phyloP scores from a whole-genome alignment of 1,140 invertebrate genomes.

The Rhagoletis zephyria region DNA sequence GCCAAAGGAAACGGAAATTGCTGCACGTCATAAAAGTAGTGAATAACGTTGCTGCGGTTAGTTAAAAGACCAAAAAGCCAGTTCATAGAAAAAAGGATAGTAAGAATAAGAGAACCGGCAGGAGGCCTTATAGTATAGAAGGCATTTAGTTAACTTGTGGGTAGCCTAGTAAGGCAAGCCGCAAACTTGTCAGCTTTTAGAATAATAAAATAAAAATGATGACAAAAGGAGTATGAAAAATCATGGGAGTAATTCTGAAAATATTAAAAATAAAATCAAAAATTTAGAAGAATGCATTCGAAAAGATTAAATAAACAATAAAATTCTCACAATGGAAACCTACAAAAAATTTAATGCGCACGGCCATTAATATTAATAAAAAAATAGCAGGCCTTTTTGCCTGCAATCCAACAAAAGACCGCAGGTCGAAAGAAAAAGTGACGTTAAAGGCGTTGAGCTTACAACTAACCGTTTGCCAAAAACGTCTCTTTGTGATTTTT shows the following conservation, averaged over 20 bases:
- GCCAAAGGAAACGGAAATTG: constrained; percentile 37
- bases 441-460: neutral
- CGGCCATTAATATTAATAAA: neutral
- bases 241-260: neutral
- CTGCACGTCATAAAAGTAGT: constrained; percentile 8
- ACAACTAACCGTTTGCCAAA: neutral
- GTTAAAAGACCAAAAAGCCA: neutral
- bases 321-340: neutral
- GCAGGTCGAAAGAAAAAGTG: neutral
- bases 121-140: neutral
- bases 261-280: neutral
- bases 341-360: neutral
- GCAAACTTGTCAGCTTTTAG: neutral
- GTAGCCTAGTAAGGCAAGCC: neutral
- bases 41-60: neutral
- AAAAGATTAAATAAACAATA: constrained; percentile 8
- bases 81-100: neutral
- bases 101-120: neutral
- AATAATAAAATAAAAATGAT: constrained; percentile 16
- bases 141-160: neutral
- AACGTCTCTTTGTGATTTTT: neutral
- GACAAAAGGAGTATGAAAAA: neutral
- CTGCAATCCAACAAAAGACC: neutral
- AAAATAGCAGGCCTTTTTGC: neutral
- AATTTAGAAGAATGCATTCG: neutral